Base-by-base conservation (phyloP, 2,797 vertebrate species). In the Lindbergichthys nudifrons region DNA sequence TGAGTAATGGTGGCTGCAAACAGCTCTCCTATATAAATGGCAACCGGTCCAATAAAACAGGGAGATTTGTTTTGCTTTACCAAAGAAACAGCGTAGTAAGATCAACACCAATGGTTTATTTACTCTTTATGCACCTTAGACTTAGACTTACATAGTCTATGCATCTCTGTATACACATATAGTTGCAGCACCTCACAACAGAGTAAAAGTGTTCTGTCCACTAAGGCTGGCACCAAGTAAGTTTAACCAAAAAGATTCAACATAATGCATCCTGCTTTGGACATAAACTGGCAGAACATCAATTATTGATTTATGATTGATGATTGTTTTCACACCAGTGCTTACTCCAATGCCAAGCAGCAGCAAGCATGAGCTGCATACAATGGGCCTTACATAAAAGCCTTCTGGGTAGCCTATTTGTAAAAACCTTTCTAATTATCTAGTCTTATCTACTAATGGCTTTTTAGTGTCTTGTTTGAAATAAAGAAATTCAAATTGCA, bases 291-390 rank as follows among this genome's bases (percentile, higher is more conserved):
- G 42, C 60, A 51, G 36, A 59, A 63, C 12, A 48, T 53, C 32
- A 36, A 2, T 32, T 46, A 52, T 43, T 45, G 21, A 70, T 74
- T 62, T 53, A 48, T 62, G 13, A 62, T 7, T 58, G 48, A 43
- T 26, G 50, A 21, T n/a, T 36, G 3, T 36, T 70, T 58, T 45
- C 21, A 46, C 57, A 32, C 26, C 26, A 26, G 26, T 45, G 30
- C 0, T 46, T 61, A 39, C 60, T 56, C 26, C 4, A 10, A 13
- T 65, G 52, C 46, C 60, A 77, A 39, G 30, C 50, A 48, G 30
- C 50, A 48, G 2, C 18, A 63, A 13, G n/a, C 11, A 39, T 13
- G 36, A 23, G 32, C 21, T 57, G 9, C 32, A 21, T 53, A 30
- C 23, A 57, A 53, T 9, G 1, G 21, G 19, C 9, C 19, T 54